Evolutionary conservation across 2,113 vertebrate species (phyloP), one percentile per base, ranked within the genome.

Genomic region (Phrynosoma blainvillii): DNA sequence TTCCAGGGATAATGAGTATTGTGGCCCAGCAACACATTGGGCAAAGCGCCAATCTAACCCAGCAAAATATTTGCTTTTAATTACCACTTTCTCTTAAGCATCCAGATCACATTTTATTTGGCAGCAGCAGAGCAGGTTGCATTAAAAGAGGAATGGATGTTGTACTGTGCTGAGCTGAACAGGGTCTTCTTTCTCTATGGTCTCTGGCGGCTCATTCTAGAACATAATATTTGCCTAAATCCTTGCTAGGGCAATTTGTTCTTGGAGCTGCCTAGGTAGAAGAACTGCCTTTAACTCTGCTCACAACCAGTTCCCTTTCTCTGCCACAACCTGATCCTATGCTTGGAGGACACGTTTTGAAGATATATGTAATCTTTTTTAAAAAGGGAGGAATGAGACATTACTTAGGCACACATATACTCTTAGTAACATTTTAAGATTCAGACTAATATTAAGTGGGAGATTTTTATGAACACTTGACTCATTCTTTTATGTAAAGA

Each of bases 391-490:
- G 79, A 92, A 89, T 59, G 12, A 90, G 84, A 85, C 25, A 66
- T 79, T 52, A 87, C 71, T 79, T 77, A 86, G 3, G 23, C 56
- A 87, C 9, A 74, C 91, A 90, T 87, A 79, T 56, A 59, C 77
- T 77, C 86, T 83, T 81, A 92, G 88, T 14, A 89, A 79, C 77
- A 81, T 91, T 89, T 86, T 94, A 74, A 95, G 90, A 88, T 79
- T 30, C 16, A 90, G 30, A 4, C 62, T 92, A 74, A 95, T 93
- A 93, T 91, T 81, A 91, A 91, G 90, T 88, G 59, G 81, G 6
- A 54, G 21, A 76, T 88, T 95, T 62, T 94, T 92, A 90, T 90
- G 92, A 81, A 91, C 85, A 88, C 90, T 74, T 95, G 91, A 94
- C 91, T 95, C 71, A 14, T 91, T 93, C 90, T 92, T 92, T 93